Percentiles rank a stretch among this genome's conserved stretches.
phyloP scores from a whole-genome alignment of 2,797 vertebrate genomes.

The Pantherophis alleghaniensis region DNA sequence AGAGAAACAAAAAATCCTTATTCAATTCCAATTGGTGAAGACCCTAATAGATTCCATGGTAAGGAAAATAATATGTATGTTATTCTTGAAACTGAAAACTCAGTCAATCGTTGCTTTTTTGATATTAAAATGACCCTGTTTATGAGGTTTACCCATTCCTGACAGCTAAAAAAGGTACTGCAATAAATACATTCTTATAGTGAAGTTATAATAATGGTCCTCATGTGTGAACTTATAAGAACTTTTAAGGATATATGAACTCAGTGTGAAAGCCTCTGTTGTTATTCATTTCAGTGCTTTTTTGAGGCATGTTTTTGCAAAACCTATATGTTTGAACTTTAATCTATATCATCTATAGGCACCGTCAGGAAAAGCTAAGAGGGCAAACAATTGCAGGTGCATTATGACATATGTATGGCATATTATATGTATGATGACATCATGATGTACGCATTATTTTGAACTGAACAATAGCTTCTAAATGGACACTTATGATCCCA shows the following conservation, averaged over 20 bases:
- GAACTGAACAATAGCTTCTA: background rate
- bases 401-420: too few species aligned
- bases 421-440: background rate
- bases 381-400: background rate
- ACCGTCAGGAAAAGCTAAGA: background rate
- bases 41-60: background rate
- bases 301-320: background rate
- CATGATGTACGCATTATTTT: background rate
- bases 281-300: background rate
- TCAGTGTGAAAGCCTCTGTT: background rate
- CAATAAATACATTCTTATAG: background rate
- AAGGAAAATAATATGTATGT: slow-evolving; percentile 14
- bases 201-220: background rate
- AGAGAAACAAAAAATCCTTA: background rate
- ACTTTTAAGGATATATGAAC: background rate
- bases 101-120: slow-evolving; percentile 1
- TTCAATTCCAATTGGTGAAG: slow-evolving; percentile 4
- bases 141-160: slow-evolving; percentile 1
- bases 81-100: slow-evolving; percentile 29
- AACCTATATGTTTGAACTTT: background rate
- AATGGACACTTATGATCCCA: background rate
- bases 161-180: background rate
- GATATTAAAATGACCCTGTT: slow-evolving; percentile 13
- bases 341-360: background rate
- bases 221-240: background rate